Evolutionary conservation across 2,888 invertebrate genomes (phyloP), one percentile per base, ranked within the genome.

Genomic region (Drosophila colorata): DNA sequence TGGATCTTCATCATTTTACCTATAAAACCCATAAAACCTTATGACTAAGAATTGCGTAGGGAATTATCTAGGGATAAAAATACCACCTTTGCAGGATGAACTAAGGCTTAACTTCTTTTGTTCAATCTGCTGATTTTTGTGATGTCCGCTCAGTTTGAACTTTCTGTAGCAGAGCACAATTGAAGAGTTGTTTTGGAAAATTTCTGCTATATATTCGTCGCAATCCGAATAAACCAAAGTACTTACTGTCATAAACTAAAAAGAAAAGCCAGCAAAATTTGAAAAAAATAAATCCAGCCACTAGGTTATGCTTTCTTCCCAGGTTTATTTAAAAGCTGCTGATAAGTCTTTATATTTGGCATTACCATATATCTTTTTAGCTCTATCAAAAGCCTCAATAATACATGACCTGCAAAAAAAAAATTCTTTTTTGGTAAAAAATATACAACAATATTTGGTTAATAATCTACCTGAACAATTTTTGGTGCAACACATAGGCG

Each of bases 401-500:
- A 97, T 96, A 76, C 95, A 95, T 20, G 95, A 93, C 85, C 96
- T 96, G 92, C 25, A 93, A 77, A 11, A 35, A 43, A 16, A n/a
- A 37, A 35, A 6, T 11, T 56, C 13, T 8, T 6, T 46, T 33
- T 43, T 56, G 6, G 7, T 2, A 1, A 8, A 28, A 9, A 9
- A 28, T 28, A 9, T 28, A 8, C 28, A 28, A 9, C 0, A 33
- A 13, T 13, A 13, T 13, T 4, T 33, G 11, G 4, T 33, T 33
- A 33, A 33, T 1, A 4, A 72, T 53, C 78, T 93, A 98, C 98
- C 98, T 95, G 93, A 98, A 98, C 20, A 96, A 93, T 84, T 96
- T 95, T 90, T 97, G 96, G 91, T 98, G 96, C 85, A 97, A 94
- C 52, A 98, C 94, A 90, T 98, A 98, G 0, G 97, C 97, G 79